A percentile compares a stretch with the other conserved stretches of the same genome.
Evolutionary conservation across 2,888 invertebrate species (phyloP).

Genomic region (Agelastica alni): DNA sequence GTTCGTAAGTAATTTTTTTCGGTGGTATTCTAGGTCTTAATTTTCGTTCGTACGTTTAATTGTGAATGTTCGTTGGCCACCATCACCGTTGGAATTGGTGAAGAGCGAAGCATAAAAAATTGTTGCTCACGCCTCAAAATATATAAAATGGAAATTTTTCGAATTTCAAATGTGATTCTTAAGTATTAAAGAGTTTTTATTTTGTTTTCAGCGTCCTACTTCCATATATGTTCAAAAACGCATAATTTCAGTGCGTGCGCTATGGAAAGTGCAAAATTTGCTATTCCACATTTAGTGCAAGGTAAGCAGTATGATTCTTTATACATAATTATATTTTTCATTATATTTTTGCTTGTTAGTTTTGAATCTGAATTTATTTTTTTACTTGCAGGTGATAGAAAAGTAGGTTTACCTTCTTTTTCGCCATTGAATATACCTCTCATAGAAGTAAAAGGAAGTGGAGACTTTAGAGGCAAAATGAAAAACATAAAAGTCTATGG

Average conservation of each 20-base stretch:
- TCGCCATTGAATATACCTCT: constrained; percentile 67
- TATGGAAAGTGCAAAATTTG: constrained; percentile 20
- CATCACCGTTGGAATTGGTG: too few relatives aligned
- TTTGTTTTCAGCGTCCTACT: constrained; percentile 29
- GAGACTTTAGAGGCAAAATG: constrained; percentile 13
- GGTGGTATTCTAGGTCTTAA: too few relatives aligned
- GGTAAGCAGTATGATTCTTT: too few relatives aligned
- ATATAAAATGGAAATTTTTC: too few relatives aligned
- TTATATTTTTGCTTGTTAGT: not conserved
- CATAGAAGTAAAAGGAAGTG: constrained; percentile 59
- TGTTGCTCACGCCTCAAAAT: too few relatives aligned
- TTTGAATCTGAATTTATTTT: not conserved
- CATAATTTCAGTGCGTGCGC: constrained; percentile 28
- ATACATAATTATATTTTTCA: too few relatives aligned
- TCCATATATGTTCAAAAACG: constrained; percentile 23
- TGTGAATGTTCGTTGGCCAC: too few relatives aligned
- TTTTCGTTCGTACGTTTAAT: too few relatives aligned
- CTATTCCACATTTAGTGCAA: constrained; percentile 28
- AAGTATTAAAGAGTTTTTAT: too few relatives aligned
- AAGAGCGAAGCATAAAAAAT: too few relatives aligned
- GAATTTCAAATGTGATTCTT: too few relatives aligned
- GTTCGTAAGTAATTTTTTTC: too few relatives aligned
- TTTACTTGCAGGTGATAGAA: constrained; percentile 33
- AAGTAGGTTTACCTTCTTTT: constrained; percentile 61
- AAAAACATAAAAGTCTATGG: constrained; percentile 26